Evolutionary conservation across 2,797 vertebrate species (phyloP).

Genomic region (Saxicola maurus): DNA sequence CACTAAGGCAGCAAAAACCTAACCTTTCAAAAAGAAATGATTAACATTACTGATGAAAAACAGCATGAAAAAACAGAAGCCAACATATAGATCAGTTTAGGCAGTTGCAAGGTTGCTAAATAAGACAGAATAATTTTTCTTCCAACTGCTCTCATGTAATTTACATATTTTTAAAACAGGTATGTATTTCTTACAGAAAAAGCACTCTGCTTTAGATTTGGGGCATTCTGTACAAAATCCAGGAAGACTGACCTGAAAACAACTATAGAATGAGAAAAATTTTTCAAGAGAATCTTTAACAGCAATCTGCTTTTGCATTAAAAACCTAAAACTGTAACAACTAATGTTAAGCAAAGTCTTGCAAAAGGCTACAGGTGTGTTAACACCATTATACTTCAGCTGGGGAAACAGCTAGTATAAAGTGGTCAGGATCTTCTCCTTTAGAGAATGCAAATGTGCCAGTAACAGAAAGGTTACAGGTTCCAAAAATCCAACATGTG

Average conservation of each 20-base stretch:
- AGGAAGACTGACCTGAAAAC: neutral
- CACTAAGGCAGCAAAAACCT: neutral
- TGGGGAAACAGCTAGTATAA: neutral
- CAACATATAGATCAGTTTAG: neutral
- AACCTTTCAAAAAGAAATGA: neutral
- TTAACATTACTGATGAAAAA: neutral
- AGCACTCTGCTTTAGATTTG: neutral
- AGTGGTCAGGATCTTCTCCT: neutral
- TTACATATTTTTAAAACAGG: neutral
- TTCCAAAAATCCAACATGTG: accelerated
- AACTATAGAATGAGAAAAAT: neutral
- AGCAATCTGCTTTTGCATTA: neutral
- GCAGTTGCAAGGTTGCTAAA: neutral
- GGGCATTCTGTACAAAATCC: neutral
- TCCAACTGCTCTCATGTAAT: neutral
- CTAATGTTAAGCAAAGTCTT: neutral
- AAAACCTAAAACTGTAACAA: neutral
- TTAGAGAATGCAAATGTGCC: neutral
- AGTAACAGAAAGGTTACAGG: neutral
- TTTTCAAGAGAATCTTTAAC: neutral
- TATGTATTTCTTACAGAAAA: neutral
- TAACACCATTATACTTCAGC: neutral
- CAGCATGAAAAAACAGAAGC: neutral
- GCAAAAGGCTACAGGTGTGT: neutral
- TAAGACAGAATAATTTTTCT: neutral